Conservation (phyloP, 2,888 invertebrate species). For the Orchesellides sinensis region DNA sequence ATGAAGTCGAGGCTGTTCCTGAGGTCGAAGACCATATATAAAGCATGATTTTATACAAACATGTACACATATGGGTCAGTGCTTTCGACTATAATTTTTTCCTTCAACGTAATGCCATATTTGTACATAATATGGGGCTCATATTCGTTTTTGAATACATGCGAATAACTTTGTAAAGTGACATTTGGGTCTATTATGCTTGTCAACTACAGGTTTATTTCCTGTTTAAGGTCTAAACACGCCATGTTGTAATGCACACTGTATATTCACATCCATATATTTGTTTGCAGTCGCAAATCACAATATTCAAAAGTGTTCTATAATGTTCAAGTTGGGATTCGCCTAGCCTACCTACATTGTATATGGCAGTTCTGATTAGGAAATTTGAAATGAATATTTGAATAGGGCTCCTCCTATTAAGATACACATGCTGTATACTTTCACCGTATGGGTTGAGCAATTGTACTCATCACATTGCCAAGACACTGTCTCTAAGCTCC, state of each 20-base stretch:
- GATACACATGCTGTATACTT: too few species aligned
- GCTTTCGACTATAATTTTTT: too few species aligned
- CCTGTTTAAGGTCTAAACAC: not conserved
- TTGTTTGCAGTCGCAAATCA: not conserved
- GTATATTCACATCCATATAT: not conserved
- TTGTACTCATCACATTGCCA: too few species aligned
- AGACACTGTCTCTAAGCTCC: too few species aligned
- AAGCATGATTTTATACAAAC: not conserved
- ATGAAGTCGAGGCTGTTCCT: not conserved
- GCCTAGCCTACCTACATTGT: not conserved
- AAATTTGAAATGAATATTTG: not conserved
- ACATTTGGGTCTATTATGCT: not conserved
- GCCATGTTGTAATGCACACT: not conserved
- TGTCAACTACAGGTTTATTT: slow-evolving; percentile 1
- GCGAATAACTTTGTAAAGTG: not conserved
- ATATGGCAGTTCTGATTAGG: not conserved
- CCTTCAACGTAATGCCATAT: too few species aligned
- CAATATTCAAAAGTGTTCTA: not conserved
- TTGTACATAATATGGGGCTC: not conserved
- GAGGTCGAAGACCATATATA: not conserved
- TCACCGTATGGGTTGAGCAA: too few species aligned
- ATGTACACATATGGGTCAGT: slow-evolving; percentile 6
- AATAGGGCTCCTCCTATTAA: not conserved
- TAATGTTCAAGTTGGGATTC: too few species aligned
- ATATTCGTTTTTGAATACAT: not conserved